Percentiles rank a stretch among this genome's conserved stretches.
Conservation (phyloP, 2,797 vertebrate genomes). For the Uromys caudimaculatus region DNA sequence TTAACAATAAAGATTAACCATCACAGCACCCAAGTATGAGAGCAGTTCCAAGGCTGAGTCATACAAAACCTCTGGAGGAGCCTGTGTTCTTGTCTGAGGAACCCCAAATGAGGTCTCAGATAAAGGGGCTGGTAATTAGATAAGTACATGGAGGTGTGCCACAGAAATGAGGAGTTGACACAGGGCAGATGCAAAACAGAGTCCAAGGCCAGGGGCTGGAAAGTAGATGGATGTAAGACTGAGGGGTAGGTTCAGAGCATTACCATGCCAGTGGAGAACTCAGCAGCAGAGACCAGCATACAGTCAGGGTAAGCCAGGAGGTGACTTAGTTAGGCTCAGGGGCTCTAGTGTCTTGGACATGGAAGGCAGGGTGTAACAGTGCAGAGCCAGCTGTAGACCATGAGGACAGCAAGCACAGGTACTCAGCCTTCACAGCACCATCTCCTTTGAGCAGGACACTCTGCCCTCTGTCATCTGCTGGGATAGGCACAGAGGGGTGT, state of each 20-base stretch:
- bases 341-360: not conserved
- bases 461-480: constrained; percentile 26
- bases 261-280: not conserved
- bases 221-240: not conserved
- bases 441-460: not conserved
- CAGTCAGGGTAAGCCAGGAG: not conserved
- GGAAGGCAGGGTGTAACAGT: not conserved
- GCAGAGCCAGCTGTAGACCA: not conserved
- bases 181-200: not conserved
- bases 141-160: not conserved
- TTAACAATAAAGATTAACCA: not conserved
- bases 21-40: not conserved
- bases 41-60: not conserved
- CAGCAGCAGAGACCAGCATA: not conserved
- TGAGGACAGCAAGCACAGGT: not conserved
- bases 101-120: not conserved
- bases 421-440: not conserved
- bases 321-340: not conserved
- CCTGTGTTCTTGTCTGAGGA: not conserved
- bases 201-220: not conserved
- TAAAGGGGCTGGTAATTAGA: not conserved
- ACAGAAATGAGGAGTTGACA: not conserved
- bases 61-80: not conserved
- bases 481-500: not conserved
- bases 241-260: not conserved